phyloP scores from a whole-genome alignment of 2,113 vertebrate species.

The Psittacus erithacus region DNA sequence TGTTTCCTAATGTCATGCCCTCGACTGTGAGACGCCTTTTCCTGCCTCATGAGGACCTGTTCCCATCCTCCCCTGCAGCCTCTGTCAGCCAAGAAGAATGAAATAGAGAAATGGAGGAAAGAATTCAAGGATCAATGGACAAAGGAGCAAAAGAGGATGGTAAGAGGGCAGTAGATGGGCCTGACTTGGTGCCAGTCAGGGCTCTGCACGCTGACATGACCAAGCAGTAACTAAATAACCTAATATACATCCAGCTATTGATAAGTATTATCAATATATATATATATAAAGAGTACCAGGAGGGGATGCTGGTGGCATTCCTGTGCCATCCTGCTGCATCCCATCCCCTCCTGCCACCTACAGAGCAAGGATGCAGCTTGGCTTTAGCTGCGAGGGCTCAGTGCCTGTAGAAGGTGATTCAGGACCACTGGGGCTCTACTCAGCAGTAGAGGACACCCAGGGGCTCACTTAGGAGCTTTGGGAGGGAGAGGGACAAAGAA shows the following conservation, averaged over 20 bases:
- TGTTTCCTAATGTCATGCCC: too few species aligned
- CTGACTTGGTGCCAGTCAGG: accelerated
- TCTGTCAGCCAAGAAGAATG: slow-evolving; percentile 85
- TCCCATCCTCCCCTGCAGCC: slow-evolving; percentile 71
- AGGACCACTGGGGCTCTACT: accelerated
- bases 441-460: background rate
- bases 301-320: background rate
- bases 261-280: background rate
- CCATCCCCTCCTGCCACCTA: background rate
- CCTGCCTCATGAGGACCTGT: background rate
- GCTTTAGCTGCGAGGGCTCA: background rate
- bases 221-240: background rate
- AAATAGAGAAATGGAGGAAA: slow-evolving; percentile 91
- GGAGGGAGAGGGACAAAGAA: background rate
- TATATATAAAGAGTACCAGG: too few species aligned
- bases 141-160: slow-evolving; percentile 88
- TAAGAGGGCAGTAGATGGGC: background rate
- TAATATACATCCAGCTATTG: background rate
- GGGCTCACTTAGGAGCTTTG: background rate
- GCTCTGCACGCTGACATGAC: too few species aligned
- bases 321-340: background rate
- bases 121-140: slow-evolving; percentile 94
- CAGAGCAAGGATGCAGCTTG: background rate
- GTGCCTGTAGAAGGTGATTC: background rate
- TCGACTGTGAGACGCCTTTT: accelerated